Percentiles rank a stretch among this genome's conserved stretches.
Evolutionary conservation across 2,888 invertebrate species (phyloP).

Genomic region (Cheilosia scutellata): DNA sequence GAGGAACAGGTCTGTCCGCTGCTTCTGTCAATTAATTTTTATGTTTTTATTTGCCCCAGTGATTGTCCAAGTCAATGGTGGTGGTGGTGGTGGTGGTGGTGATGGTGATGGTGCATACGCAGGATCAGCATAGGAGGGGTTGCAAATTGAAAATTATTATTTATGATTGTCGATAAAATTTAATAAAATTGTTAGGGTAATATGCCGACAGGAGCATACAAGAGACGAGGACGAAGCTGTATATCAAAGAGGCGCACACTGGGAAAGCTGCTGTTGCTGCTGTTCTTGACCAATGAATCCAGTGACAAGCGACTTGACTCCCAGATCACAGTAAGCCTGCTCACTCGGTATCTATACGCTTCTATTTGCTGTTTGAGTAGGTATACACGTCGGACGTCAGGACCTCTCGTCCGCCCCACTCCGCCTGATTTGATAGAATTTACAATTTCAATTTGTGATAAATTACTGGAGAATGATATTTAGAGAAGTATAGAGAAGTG

Average conservation of each 20-base stretch:
- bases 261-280: constrained; percentile 65
- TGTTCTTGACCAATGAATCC: constrained; percentile 67
- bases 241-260: constrained; percentile 41
- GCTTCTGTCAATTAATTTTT: constrained; percentile 79
- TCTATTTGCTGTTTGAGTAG: constrained; percentile 47
- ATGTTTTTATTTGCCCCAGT: constrained; percentile 66
- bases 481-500: constrained; percentile 40
- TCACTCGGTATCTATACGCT: constrained; percentile 34
- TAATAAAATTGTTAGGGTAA: constrained; percentile 71
- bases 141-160: constrained; percentile 73
- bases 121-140: constrained; percentile 27
- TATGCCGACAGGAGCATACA: constrained; percentile 51
- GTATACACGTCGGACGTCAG: background rate
- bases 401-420: background rate
- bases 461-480: constrained; percentile 71
- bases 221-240: constrained; percentile 17
- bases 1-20: constrained; percentile 77
- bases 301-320: constrained; percentile 83
- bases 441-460: constrained; percentile 70
- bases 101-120: background rate
- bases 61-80: constrained; percentile 45
- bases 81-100: background rate
- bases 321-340: constrained; percentile 80
- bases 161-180: constrained; percentile 75
- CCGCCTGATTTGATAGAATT: constrained; percentile 39